Base-by-base conservation (phyloP, 1,140 invertebrate genomes). In the Parasteatoda tepidariorum region DNA sequence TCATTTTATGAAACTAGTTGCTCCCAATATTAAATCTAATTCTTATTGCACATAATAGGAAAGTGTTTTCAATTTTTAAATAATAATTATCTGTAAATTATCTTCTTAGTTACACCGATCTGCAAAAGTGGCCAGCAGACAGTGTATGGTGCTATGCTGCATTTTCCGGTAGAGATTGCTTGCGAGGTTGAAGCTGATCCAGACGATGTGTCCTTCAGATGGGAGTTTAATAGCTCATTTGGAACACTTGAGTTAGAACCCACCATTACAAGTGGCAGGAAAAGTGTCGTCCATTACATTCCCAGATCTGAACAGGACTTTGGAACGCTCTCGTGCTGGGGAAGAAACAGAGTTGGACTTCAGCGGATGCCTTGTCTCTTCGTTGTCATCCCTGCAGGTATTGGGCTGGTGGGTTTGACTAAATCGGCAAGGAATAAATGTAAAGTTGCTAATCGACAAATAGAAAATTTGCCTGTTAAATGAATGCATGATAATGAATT, bases 161-260 rank as follows among this genome's bases (percentile, higher is more conserved):
- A 85, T 22, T 76, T 67, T n/a, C 61, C 79, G 3, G 84, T 85
- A 0, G 48, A 75, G 33, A 85, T 84, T 95, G 15, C 92, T 31
- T 97, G 96, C 88, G 92, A 95, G 86, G 95, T 97, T 26, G 95
- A 97, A 87, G 95, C 96, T 1, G 96, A 97, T 90, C 96, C 96
- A 0, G 89, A 92, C 11, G 92, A 95, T 1, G 90, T 92, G 84
- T 89, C 94, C 86, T 97, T 97, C 87, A 93, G 92, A 67, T 97
- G 96, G 96, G 95, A 94, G 7, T 97, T 97, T 90, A 97, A 97
- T 90, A 96, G 95, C 88, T 95, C 95, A 2, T 95, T 94, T 0
- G 95, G 96, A 87, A 95, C 92, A 85, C 93, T 95, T 85, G 94
- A 96, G 55, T 31, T 84, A 2, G 79, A 81, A 0, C 84, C 85